Evolutionary conservation across 2,113 vertebrate species (phyloP), one percentile per base, ranked within the genome.

Genomic region (Erinaceus europaeus): DNA sequence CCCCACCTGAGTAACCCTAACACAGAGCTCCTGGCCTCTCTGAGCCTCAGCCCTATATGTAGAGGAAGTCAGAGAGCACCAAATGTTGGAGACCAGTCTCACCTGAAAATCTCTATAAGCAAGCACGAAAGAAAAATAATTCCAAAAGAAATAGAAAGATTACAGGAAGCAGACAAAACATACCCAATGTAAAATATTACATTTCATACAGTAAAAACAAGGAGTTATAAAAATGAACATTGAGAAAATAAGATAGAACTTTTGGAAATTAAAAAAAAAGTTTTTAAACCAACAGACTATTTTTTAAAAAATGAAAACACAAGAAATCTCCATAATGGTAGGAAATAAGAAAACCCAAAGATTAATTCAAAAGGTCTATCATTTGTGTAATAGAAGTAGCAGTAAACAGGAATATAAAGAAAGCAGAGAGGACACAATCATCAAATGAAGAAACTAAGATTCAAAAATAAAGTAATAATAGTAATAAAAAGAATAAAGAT

Each of bases 241-340:
- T 71, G 18, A 38, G 17, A 29, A 65, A 74, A 53, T 4, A 21
- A 21, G 4, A 9, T 76, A 72, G 75, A 48, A 46, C 27, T 65
- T 81, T 34, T 83, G 9, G 46, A 84, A 79, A 84, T 74, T 44
- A 73, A 88, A 91, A 90, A 67, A 40, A 42, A 55, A 25, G 53
- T 55, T 21, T 25, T 21, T 21, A 34, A 36, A 64, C n/a, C n/a
- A 4, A 36, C 2, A 61, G 32, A 55, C 1, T 25, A 32, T 32
- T 21, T 82, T 69, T 89, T 74, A 25, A 68, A 90, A 82, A 84
- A 73, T 55, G 52, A 77, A 38, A 73, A 1, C 27, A 61, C 4
- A 25, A 55, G 12, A 82, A 88, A 82, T 77, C 52, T 77, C 9
- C 29, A 23, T 82, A 91, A 86, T n/a, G 5, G 3, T 15, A 18